Conservation (phyloP, 2,797 vertebrate genomes). For the Falco cherrug region DNA sequence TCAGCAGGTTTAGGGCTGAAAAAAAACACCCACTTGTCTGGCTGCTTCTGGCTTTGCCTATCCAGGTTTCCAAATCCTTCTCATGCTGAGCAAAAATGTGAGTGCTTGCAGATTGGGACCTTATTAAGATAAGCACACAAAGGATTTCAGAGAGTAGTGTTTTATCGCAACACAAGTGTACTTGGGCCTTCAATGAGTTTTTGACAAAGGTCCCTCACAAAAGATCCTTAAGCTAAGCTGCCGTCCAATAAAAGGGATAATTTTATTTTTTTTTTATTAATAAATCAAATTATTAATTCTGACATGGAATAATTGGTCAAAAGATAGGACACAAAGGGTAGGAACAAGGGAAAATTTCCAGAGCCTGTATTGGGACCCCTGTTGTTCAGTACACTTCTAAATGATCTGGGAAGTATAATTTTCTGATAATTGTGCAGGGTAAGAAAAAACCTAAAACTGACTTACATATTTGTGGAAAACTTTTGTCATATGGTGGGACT, state of each 20-base stretch:
- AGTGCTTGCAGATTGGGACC: background rate
- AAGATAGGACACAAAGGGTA: background rate
- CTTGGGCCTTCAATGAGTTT: constrained; percentile 1
- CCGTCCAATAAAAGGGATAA: background rate
- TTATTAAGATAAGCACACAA: background rate
- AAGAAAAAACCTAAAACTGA: background rate
- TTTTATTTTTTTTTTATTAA: background rate
- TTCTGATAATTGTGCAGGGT: background rate
- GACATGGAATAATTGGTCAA: background rate
- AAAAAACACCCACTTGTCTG: background rate
- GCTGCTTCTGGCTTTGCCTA: background rate
- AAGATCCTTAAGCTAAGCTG: background rate
- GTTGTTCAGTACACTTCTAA: background rate
- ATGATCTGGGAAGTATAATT: background rate
- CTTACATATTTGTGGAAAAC: background rate
- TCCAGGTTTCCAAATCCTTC: background rate
- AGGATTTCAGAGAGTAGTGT: background rate
- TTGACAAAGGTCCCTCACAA: background rate
- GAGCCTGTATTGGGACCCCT: background rate
- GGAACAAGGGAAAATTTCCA: background rate
- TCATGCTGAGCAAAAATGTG: background rate
- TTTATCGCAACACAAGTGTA: background rate
- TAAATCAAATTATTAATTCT: background rate
- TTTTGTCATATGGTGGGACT: background rate
- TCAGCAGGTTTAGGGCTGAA: background rate